Percentiles rank a stretch among this genome's conserved stretches.
Evolutionary conservation across 2,888 invertebrate genomes (phyloP).

Genomic region (Himalopsyche japonica): DNA sequence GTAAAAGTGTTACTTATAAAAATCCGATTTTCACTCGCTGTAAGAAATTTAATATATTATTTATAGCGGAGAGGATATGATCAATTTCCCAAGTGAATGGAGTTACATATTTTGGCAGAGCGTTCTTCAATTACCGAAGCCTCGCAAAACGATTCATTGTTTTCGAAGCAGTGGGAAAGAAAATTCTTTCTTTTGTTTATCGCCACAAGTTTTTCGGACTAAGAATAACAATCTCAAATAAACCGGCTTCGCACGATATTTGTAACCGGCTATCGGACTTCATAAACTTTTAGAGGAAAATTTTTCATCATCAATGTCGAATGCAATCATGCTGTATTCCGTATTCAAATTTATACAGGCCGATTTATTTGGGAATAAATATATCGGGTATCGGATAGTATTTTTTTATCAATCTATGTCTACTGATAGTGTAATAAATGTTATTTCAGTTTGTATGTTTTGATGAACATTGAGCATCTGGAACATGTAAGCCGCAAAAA

Average conservation of each 20-base stretch:
- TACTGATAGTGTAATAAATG: too few species aligned
- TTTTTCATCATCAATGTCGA: neutral
- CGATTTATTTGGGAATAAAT: too few species aligned
- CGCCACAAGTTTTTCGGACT: neutral
- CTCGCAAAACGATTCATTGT: neutral
- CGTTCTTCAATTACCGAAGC: neutral
- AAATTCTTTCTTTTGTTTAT: neutral
- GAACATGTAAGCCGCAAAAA: too few species aligned
- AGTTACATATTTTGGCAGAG: neutral
- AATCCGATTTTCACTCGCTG: too few species aligned
- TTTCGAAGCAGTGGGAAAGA: neutral
- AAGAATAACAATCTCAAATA: neutral
- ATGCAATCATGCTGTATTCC: neutral
- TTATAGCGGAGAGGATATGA: neutral
- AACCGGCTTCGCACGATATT: neutral
- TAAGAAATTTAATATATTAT: neutral
- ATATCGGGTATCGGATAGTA: too few species aligned
- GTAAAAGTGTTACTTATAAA: too few species aligned
- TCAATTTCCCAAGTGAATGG: neutral
- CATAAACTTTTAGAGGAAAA: neutral
- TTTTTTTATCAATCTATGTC: too few species aligned
- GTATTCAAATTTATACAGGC: too few species aligned
- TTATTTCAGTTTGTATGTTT: too few species aligned
- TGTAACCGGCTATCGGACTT: neutral
- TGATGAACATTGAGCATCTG: too few species aligned